These are phyloP conservation scores for Goniozus legneri DNA, from an alignment of 1,140 invertebrate species.

Conservation along the genomic window DNA sequence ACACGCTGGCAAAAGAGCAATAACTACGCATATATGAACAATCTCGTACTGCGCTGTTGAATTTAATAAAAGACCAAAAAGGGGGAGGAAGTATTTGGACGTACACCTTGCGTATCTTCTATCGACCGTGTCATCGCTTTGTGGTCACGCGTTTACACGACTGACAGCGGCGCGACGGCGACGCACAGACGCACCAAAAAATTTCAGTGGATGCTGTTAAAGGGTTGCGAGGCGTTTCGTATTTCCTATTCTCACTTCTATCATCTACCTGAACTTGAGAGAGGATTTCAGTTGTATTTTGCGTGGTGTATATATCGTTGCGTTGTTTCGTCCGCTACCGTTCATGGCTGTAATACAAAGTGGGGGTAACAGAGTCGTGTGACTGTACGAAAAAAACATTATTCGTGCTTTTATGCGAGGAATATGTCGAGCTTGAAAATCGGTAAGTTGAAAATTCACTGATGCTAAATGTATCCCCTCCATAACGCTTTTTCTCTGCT, in stretches of 20 bases:
- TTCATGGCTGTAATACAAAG: slow-evolving; percentile 47
- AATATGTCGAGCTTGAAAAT: slow-evolving; percentile 67
- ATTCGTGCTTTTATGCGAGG: slow-evolving; percentile 45
- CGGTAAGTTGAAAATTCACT: slow-evolving; percentile 48
- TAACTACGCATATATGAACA: neutral
- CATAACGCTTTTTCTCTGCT: slow-evolving; percentile 15
- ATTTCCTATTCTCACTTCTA: neutral
- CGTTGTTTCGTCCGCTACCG: no score
- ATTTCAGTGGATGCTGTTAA: neutral
- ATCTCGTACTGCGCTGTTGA: neutral
- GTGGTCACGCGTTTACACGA: neutral
- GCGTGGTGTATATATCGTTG: no score
- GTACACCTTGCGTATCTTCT: neutral
- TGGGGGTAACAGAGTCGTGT: slow-evolving; percentile 46
- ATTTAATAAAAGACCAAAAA: neutral
- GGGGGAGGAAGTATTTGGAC: neutral
- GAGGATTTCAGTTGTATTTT: neutral
- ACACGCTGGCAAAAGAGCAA: no score
- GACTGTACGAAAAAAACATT: no score
- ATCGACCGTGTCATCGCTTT: neutral
- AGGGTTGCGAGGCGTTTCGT: neutral
- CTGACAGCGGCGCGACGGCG: neutral
- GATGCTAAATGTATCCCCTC: neutral
- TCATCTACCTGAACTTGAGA: neutral
- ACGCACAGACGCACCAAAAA: neutral